Base-by-base conservation (phyloP, 2,888 invertebrate genomes). In the Morpho achilles region DNA sequence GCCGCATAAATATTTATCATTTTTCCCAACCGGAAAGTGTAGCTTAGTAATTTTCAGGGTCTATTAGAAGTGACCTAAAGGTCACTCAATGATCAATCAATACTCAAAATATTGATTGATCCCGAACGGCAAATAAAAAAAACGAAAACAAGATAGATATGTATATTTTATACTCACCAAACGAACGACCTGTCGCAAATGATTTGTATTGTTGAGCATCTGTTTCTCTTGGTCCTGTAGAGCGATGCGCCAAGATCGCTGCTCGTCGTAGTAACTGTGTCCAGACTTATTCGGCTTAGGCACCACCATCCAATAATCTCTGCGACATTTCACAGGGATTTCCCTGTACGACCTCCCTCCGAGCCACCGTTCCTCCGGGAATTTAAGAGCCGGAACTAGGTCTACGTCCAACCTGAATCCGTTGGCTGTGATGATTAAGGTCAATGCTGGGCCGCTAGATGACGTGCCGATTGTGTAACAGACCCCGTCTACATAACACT, bases 401-500 rank as follows among this genome's bases (percentile, higher is more conserved):
- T 93, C 93, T 0, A 92, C 82, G 56, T 85, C 81, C 67, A 93
- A 70, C 22, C 70, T 71, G 57, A 87, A 81, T 7, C 76, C 69
- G 0, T 53, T 40, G 51, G 79, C 76, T 53, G 71, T 67, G n/a
- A 93, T 74, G 39, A 72, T 74, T 8, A 93, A 59, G 0, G 92
- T 93, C 65, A 91, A 81, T 0, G 93, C 93, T 0, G 93, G 93
- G 0, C 92, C 92, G 0, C 84, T 79, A 45, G 80, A 75, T 0
- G 80, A 77, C 2, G 65, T 69, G 2, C 67, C 54, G 5, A 85
- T 74, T 0, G 63, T 64, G 51, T 87, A 92, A 0, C 85, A 81
- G 1, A 88, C 83, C 0, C 88, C 91, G 3, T 72, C 69, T 16
- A 87, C 77, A 9, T 62, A 32, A 62, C 71, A 8, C 67, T 10